Evolutionary conservation across 2,797 vertebrate genomes (phyloP).

Genomic region (Lutjanus argentimaculatus): DNA sequence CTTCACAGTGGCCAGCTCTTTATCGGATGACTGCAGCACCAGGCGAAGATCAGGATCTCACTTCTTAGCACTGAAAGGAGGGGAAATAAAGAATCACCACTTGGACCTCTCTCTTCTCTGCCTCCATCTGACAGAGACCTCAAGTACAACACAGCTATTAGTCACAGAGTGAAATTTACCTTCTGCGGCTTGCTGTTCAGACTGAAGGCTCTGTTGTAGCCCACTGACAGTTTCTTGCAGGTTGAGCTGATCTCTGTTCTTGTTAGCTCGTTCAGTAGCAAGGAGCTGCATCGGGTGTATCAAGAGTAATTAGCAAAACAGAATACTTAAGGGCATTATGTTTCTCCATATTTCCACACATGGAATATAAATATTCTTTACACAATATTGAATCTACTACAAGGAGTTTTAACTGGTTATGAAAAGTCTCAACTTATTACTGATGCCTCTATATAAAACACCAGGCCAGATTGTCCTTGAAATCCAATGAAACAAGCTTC

Average conservation of each 20-base stretch:
- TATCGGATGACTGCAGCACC: slow-evolving; percentile 95
- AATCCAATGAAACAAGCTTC: too few relatives aligned
- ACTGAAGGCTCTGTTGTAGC: slow-evolving; percentile 86
- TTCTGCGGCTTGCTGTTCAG: slow-evolving; percentile 78
- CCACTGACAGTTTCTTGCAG: slow-evolving; percentile 82
- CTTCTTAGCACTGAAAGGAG: slow-evolving; percentile 88
- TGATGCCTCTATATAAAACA: too few relatives aligned
- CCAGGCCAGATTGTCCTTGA: too few relatives aligned
- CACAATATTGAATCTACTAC: background rate
- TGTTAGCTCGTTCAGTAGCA: slow-evolving; percentile 85
- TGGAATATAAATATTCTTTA: background rate
- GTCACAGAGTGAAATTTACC: slow-evolving; percentile 60
- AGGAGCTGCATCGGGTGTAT: slow-evolving; percentile 83
- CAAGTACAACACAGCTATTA: background rate
- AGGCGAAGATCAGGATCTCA: slow-evolving; percentile 93
- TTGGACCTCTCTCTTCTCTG: too few relatives aligned
- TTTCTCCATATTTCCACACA: background rate
- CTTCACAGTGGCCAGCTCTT: slow-evolving; percentile 88
- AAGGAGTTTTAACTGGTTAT: too few relatives aligned
- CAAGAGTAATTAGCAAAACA: slow-evolving; percentile 7
- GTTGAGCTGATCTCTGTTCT: slow-evolving; percentile 85
- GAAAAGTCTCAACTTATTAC: too few relatives aligned
- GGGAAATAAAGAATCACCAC: background rate
- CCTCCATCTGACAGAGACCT: background rate
- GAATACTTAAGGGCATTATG: background rate